Conservation (phyloP, 2,888 invertebrate genomes). For the Eugnorisma glareosa region DNA sequence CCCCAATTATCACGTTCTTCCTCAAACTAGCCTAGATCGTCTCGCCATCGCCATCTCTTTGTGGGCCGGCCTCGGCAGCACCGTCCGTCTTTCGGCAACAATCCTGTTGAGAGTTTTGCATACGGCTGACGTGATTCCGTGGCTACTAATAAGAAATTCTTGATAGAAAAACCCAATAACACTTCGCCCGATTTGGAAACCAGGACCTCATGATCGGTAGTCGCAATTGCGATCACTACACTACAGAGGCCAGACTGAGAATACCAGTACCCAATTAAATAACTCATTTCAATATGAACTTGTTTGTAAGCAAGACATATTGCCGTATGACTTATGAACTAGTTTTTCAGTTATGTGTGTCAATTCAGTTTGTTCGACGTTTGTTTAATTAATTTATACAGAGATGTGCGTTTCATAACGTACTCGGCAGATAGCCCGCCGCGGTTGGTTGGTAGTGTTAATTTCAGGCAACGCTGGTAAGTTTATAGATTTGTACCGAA, state of each 20-base stretch:
- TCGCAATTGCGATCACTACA: not conserved
- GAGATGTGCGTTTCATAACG: conserved; percentile 24
- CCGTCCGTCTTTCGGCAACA: not conserved
- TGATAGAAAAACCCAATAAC: not conserved
- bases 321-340: conserved; percentile 42
- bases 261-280: not conserved
- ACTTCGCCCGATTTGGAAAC: no score
- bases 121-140: not conserved
- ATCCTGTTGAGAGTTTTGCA: not conserved
- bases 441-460: not conserved
- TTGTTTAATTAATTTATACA: conserved; percentile 62
- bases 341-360: conserved; percentile 58
- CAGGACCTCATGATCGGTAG: not conserved
- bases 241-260: not conserved
- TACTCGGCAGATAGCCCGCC: not conserved
- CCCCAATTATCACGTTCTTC: no score
- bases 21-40: not conserved
- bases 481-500: not conserved
- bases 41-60: not conserved
- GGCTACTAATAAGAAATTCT: not conserved
- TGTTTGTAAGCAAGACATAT: conserved; percentile 46
- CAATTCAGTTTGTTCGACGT: conserved; percentile 56
- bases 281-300: conserved; percentile 41
- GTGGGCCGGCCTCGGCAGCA: not conserved
- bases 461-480: not conserved